Percentiles rank a stretch among this genome's conserved stretches.
These are phyloP conservation scores for Lycaena phlaeas DNA, from an alignment of 2,888 invertebrate genomes.

Conservation along the genomic window DNA sequence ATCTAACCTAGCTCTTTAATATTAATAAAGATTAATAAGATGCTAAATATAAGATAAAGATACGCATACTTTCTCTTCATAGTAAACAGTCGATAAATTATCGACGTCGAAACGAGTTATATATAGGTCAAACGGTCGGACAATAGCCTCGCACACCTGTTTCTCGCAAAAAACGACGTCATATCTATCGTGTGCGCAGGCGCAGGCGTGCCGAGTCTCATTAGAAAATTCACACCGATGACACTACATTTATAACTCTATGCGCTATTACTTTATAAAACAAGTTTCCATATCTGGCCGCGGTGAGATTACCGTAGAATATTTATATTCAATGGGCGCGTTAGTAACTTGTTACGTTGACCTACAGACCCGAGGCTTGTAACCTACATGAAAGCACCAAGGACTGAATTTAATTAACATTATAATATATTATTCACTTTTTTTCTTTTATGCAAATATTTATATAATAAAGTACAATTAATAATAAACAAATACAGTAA, in stretches of 20 bases:
- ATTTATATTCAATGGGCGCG: not conserved
- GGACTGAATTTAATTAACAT: conserved; percentile 2
- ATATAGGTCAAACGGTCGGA: not conserved
- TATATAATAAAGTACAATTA: no score
- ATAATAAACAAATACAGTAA: no score
- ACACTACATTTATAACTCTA: no score
- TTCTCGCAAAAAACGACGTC: no score
- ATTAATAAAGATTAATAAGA: no score
- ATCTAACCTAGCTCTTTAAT: no score
- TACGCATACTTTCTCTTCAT: not conserved
- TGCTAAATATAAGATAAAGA: no score
- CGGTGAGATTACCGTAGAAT: not conserved
- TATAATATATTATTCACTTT: not conserved
- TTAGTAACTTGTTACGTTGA: not conserved
- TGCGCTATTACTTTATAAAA: not conserved
- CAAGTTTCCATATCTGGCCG: not conserved
- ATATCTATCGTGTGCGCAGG: no score
- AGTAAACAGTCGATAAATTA: not conserved
- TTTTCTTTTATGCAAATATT: no score
- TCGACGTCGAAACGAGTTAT: not conserved
- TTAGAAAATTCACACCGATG: no score
- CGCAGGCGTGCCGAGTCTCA: no score
- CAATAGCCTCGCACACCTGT: no score
- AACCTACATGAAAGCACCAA: conserved; percentile 4
- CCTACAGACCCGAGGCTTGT: conserved; percentile 6